A percentile compares a stretch with the other conserved stretches of the same genome.
Conservation (phyloP, 1,140 invertebrate genomes). For the Lithobius niger region DNA sequence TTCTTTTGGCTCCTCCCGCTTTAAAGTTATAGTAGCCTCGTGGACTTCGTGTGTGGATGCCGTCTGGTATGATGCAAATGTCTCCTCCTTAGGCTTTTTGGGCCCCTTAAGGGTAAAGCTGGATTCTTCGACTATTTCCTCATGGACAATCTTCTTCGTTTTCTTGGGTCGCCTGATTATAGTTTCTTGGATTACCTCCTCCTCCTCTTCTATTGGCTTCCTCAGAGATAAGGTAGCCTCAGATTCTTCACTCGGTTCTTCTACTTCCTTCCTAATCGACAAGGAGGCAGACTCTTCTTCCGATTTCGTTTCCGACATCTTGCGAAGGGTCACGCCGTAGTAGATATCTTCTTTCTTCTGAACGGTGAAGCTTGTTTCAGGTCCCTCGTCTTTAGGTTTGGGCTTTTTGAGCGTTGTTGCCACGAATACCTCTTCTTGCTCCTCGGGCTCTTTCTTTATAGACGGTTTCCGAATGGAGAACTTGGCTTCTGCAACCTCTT, state of each 20-base stretch:
- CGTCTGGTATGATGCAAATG: conserved; percentile 4
- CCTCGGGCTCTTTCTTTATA: conserved; percentile 18
- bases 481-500: conserved; percentile 15
- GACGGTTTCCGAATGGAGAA: conserved; percentile 22
- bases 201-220: neutral
- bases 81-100: conserved; percentile 14
- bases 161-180: neutral
- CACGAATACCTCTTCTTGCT: conserved; percentile 11
- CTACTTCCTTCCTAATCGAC: neutral
- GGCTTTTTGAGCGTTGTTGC: conserved; percentile 24
- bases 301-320: neutral
- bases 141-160: conserved; percentile 14
- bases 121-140: conserved; percentile 2
- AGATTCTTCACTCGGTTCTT: neutral
- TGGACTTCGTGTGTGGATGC: neutral
- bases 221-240: neutral
- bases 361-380: conserved; percentile 15
- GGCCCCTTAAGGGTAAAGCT: conserved; percentile 15
- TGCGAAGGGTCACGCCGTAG: conserved; percentile 2
- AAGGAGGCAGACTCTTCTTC: neutral
- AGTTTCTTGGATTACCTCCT: neutral
- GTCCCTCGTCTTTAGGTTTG: conserved; percentile 19
- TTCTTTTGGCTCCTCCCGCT: conserved; percentile 12
- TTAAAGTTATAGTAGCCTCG: conserved; percentile 23
- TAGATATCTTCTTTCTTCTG: conserved; percentile 22